phyloP scores from a whole-genome alignment of 1,140 invertebrate species.

The Glomeris maerens region DNA sequence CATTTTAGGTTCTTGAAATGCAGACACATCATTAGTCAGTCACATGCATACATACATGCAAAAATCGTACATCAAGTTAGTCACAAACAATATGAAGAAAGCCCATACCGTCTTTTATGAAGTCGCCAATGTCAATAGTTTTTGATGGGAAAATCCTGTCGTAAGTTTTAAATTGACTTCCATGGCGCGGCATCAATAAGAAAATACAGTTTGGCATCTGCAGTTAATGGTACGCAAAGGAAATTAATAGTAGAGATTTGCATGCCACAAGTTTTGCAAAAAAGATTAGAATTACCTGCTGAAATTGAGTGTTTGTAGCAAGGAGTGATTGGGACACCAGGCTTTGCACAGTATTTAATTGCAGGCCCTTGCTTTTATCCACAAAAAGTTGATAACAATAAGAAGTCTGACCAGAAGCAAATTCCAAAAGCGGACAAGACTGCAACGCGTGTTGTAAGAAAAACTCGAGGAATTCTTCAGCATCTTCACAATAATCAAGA shows the following conservation, averaged over 20 bases:
- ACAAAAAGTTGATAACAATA: conserved; percentile 93
- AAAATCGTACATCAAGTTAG: too few species aligned
- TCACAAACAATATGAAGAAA: too few species aligned
- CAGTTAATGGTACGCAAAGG: conserved; percentile 7
- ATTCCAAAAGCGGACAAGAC: conserved; percentile 73
- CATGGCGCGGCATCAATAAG: conserved; percentile 95
- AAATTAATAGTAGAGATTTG: background rate
- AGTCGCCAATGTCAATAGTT: too few species aligned
- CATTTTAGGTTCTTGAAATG: too few species aligned
- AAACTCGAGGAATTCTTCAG: conserved; percentile 90
- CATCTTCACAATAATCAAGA: conserved; percentile 44
- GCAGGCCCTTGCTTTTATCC: conserved; percentile 76
- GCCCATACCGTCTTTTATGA: too few species aligned
- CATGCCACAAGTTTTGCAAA: background rate
- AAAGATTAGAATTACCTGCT: conserved; percentile 41
- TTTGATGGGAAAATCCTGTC: conserved; percentile 71
- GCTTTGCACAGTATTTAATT: conserved; percentile 79
- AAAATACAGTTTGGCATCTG: conserved; percentile 73
- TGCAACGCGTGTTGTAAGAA: conserved; percentile 74
- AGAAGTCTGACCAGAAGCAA: conserved; percentile 77
- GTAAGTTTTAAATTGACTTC: conserved; percentile 94
- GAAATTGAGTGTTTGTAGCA: conserved; percentile 79
- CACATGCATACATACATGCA: too few species aligned
- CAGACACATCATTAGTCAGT: too few species aligned
- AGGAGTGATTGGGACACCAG: conserved; percentile 89